Evolutionary conservation across 30 jellyfish, hydroid and myxozoan species (phyloP).

Genomic region (Hydractinia symbiolongicarpus): DNA sequence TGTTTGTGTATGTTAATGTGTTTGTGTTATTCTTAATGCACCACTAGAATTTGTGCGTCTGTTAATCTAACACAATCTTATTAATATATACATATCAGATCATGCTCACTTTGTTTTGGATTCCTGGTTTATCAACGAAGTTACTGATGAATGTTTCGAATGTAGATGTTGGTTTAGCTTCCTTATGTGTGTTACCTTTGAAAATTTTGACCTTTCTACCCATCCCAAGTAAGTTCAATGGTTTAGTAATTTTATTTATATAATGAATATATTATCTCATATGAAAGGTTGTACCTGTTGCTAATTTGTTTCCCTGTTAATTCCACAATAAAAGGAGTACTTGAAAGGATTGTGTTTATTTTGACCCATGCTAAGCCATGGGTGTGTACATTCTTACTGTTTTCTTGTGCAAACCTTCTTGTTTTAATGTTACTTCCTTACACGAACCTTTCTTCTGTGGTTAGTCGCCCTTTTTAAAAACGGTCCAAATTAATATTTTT

Average conservation of each 20-base stretch:
- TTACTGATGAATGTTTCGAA: slow-evolving; percentile 36
- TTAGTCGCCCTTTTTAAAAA: too few species aligned
- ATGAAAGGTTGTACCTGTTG: not conserved
- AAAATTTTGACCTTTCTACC: slow-evolving; percentile 51
- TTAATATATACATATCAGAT: slow-evolving; percentile 21
- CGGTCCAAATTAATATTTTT: too few species aligned
- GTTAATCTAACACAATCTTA: not conserved
- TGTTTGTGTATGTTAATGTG: not conserved
- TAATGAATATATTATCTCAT: not conserved
- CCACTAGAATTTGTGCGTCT: not conserved
- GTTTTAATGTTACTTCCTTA: too few species aligned
- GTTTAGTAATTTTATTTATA: not conserved
- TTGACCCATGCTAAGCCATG: not conserved
- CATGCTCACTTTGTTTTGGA: slow-evolving; percentile 61
- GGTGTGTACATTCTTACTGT: too few species aligned
- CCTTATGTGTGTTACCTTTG: slow-evolving; percentile 36
- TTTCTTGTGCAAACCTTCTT: too few species aligned
- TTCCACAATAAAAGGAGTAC: not conserved
- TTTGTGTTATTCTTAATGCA: too few species aligned
- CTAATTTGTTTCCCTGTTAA: not conserved
- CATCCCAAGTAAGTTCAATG: slow-evolving; percentile 43
- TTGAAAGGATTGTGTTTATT: not conserved
- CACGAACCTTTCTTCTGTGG: too few species aligned
- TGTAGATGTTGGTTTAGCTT: slow-evolving; percentile 38
- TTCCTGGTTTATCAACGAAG: slow-evolving; percentile 70